Conservation (phyloP, 2,888 invertebrate genomes). For the Xylota segnis region DNA sequence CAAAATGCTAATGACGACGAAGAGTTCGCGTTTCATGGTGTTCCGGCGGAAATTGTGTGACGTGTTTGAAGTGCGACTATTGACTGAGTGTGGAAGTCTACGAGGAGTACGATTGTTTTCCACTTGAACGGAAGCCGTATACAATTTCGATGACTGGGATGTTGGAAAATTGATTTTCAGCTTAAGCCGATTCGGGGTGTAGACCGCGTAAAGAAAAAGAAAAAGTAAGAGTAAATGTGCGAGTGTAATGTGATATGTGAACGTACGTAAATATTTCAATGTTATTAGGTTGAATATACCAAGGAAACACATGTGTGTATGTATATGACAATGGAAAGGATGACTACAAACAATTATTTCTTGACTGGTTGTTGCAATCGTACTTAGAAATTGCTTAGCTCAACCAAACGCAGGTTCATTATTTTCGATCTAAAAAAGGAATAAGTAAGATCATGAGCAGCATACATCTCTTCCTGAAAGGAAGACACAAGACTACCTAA, state of each 20-base stretch:
- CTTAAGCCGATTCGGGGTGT: slow-evolving; percentile 17
- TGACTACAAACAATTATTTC: too few relatives aligned
- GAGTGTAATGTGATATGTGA: slow-evolving; percentile 11
- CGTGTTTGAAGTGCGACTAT: slow-evolving; percentile 24
- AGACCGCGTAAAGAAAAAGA: not conserved
- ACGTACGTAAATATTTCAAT: not conserved
- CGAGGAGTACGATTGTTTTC: slow-evolving; percentile 22
- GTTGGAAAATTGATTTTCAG: slow-evolving; percentile 71
- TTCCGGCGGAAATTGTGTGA: slow-evolving; percentile 25
- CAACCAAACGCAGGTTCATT: too few relatives aligned
- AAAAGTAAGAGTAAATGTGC: slow-evolving; percentile 1
- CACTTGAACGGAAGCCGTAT: slow-evolving; percentile 58
- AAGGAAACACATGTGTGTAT: not conserved
- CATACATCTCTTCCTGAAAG: too few relatives aligned
- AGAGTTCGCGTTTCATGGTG: slow-evolving; percentile 57
- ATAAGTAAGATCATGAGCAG: too few relatives aligned
- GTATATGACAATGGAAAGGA: not conserved
- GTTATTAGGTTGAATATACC: not conserved
- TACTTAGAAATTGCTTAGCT: too few relatives aligned
- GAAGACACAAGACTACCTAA: too few relatives aligned
- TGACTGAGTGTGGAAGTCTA: slow-evolving; percentile 31
- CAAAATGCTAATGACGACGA: slow-evolving; percentile 44
- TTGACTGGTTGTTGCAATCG: not conserved
- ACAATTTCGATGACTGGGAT: slow-evolving; percentile 21
- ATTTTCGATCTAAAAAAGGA: too few relatives aligned